These are phyloP conservation scores for Aphelinus certus DNA, from an alignment of 1,140 invertebrate genomes.

Conservation along the genomic window DNA sequence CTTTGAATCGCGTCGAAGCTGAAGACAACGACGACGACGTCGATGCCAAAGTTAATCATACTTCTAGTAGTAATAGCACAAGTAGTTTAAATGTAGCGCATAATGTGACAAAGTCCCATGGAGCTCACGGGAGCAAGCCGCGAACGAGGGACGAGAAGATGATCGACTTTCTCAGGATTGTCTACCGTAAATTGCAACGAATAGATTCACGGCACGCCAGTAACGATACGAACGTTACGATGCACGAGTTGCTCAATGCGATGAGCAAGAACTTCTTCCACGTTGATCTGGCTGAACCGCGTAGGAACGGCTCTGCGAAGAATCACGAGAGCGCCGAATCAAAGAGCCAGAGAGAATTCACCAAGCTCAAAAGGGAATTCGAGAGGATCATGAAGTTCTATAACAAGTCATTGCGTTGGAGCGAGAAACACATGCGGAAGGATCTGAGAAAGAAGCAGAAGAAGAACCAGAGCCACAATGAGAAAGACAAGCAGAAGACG, in stretches of 20 bases:
- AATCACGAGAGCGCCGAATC: slow-evolving; percentile 54
- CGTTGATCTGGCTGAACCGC: slow-evolving; percentile 58
- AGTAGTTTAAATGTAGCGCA: slow-evolving; percentile 24
- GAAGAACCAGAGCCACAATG: slow-evolving; percentile 41
- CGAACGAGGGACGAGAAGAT: slow-evolving; percentile 60
- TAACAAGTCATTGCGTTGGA: slow-evolving; percentile 62
- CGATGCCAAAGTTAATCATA: slow-evolving; percentile 28
- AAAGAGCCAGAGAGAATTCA: slow-evolving; percentile 59
- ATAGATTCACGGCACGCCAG: slow-evolving; percentile 58
- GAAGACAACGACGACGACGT: slow-evolving; percentile 14
- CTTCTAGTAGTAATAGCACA: background rate
- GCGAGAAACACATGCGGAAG: slow-evolving; percentile 59
- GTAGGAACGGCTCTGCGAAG: slow-evolving; percentile 47
- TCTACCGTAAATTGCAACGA: slow-evolving; percentile 60
- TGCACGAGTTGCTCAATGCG: slow-evolving; percentile 62
- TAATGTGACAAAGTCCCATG: slow-evolving; percentile 48
- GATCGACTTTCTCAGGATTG: slow-evolving; percentile 60
- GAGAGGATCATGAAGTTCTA: slow-evolving; percentile 63
- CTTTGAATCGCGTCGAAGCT: slow-evolving; percentile 25
- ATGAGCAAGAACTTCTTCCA: slow-evolving; percentile 65
- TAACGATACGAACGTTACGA: slow-evolving; percentile 58
- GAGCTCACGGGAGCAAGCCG: slow-evolving; percentile 52
- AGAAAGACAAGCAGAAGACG: slow-evolving; percentile 44
- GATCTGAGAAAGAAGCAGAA: slow-evolving; percentile 52
- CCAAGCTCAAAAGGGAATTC: slow-evolving; percentile 60